Evolutionary conservation across 2,113 vertebrate species (phyloP).

Genomic region (Plecturocebus donacophilus): DNA sequence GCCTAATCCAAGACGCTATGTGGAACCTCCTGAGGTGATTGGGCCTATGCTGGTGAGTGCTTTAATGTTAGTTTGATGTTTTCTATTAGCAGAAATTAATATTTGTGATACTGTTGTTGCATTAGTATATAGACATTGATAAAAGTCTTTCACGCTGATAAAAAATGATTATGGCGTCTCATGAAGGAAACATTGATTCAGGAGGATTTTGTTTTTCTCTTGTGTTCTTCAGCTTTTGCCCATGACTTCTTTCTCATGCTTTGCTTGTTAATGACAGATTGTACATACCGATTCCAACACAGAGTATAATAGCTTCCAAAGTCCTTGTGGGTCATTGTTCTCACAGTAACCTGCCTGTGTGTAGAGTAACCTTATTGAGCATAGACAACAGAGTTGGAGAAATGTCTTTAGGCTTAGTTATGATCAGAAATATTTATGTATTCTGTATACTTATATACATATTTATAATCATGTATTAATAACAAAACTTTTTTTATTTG

Average conservation of each 20-base stretch:
- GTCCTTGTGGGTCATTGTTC: not conserved
- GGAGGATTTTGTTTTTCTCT: not conserved
- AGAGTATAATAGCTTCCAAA: not conserved
- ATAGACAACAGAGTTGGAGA: not conserved
- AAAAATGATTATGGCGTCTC: not conserved
- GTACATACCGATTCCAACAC: not conserved
- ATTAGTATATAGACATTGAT: not conserved
- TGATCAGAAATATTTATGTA: not conserved
- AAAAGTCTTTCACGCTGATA: not conserved
- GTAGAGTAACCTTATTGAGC: not conserved
- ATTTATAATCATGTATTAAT: not conserved
- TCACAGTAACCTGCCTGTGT: not conserved
- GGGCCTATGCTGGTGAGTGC: not conserved
- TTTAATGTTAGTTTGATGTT: not conserved
- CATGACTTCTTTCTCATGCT: not conserved
- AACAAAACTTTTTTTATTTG: not conserved
- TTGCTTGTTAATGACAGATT: not conserved
- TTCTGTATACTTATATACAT: not conserved
- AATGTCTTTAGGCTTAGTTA: not conserved
- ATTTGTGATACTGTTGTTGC: not conserved
- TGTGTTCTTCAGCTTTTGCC: not conserved
- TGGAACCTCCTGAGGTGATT: rapidly evolving
- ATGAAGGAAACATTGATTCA: not conserved
- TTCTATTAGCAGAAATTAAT: not conserved
- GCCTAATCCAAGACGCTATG: not conserved